Percentiles rank a stretch among this genome's conserved stretches.
Evolutionary conservation across 1,140 invertebrate genomes (phyloP).

Genomic region (Sycophila sp.): DNA sequence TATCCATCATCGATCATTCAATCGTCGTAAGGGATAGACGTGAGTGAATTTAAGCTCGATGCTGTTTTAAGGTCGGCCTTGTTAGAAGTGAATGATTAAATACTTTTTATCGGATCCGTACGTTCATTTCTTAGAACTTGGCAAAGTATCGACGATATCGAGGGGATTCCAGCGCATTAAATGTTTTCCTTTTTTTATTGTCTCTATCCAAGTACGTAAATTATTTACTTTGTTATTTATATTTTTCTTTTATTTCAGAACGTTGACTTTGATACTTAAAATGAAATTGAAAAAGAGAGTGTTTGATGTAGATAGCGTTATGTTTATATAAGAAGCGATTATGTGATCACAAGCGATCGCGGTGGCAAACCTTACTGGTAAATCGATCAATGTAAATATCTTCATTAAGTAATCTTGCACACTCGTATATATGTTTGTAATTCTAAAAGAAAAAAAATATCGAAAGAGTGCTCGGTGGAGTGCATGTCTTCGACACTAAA

Average conservation of each 20-base stretch:
- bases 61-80: conserved; percentile 25
- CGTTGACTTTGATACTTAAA: conserved; percentile 36
- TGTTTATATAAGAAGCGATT: conserved; percentile 43
- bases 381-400: conserved; percentile 56
- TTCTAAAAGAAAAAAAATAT: conserved; percentile 42
- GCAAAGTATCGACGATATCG: neutral
- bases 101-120: conserved; percentile 11
- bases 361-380: conserved; percentile 35
- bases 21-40: conserved; percentile 11
- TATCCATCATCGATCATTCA: neutral
- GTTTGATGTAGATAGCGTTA: conserved; percentile 50
- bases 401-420: conserved; percentile 49
- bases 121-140: neutral
- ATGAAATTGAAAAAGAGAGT: conserved; percentile 39
- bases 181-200: conserved; percentile 30
- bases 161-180: neutral
- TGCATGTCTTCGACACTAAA: conserved; percentile 42
- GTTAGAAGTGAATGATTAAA: conserved; percentile 5
- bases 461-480: conserved; percentile 42
- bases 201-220: conserved; percentile 20
- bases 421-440: conserved; percentile 49
- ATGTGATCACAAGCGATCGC: conserved; percentile 33
- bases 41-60: conserved; percentile 27
- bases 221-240: conserved; percentile 36
- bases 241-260: conserved; percentile 23